Percentiles rank a stretch among this genome's conserved stretches.
phyloP scores from a whole-genome alignment of 2,888 invertebrate genomes.

The Calameuta filiformis region DNA sequence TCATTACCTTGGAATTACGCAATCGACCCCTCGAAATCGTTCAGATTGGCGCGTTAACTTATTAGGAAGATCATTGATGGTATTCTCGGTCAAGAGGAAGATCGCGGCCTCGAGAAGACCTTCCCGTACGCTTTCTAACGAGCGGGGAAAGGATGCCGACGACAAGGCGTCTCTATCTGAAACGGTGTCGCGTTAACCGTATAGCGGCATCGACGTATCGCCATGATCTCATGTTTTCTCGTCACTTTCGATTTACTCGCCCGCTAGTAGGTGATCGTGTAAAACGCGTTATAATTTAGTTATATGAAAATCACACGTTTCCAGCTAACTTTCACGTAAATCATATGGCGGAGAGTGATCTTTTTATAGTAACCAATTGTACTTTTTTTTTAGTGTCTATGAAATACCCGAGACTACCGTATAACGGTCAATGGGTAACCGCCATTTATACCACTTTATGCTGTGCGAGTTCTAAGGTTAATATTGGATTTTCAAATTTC shows the following conservation, averaged over 20 bases:
- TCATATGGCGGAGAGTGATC: constrained; percentile 24
- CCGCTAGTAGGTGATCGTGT: not conserved
- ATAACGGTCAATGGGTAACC: no score
- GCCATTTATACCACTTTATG: not conserved
- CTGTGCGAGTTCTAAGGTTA: not conserved
- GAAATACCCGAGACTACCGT: not conserved
- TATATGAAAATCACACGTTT: not conserved
- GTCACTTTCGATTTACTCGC: not conserved
- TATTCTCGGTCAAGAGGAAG: not conserved
- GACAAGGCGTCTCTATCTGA: not conserved
- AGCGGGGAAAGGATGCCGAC: not conserved
- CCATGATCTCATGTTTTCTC: not conserved
- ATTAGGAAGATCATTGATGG: not conserved
- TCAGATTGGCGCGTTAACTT: not conserved
- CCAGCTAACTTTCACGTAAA: constrained; percentile 45
- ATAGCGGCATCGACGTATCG: not conserved
- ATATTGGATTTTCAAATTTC: not conserved
- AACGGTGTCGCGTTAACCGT: not conserved
- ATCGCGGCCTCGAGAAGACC: not conserved
- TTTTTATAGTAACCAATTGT: not conserved
- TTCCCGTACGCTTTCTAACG: not conserved
- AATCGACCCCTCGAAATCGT: not conserved
- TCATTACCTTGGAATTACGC: no score
- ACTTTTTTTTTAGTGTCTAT: not conserved
- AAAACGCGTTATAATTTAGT: not conserved